Conservation (phyloP, 2,797 vertebrate species). For the Microtus californicus region DNA sequence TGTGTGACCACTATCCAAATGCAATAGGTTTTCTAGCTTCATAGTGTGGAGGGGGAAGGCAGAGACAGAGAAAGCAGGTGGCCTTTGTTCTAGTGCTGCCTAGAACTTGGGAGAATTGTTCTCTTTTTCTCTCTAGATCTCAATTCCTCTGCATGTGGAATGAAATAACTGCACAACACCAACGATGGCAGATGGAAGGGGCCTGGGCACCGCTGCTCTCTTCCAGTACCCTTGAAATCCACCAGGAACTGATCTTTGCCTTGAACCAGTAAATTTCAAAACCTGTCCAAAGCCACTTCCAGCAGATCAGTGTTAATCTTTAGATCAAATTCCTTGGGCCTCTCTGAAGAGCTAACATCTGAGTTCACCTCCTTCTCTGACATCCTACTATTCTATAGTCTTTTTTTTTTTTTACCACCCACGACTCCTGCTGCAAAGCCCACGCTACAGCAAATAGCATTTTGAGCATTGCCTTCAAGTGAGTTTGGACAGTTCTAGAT, state of each 20-base stretch:
- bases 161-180: background rate
- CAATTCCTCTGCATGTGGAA: background rate
- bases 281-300: background rate
- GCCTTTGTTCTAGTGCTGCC: constrained; percentile 25
- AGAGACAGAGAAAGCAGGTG: background rate
- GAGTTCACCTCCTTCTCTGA: background rate
- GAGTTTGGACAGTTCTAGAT: background rate
- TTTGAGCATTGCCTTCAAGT: background rate
- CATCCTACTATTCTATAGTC: background rate
- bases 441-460: background rate
- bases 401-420: background rate
- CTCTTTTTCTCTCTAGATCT: background rate
- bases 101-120: background rate
- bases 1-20: background rate
- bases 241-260: background rate
- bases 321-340: constrained; percentile 19
- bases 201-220: background rate
- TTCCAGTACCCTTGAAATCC: background rate
- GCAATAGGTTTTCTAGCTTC: background rate
- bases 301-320: background rate
- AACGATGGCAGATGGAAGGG: background rate
- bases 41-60: background rate
- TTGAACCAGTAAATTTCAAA: constrained; percentile 27
- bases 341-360: background rate
- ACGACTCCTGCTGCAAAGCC: background rate